Evolutionary conservation across 2,888 invertebrate genomes (phyloP).

Genomic region (Timandra comae): DNA sequence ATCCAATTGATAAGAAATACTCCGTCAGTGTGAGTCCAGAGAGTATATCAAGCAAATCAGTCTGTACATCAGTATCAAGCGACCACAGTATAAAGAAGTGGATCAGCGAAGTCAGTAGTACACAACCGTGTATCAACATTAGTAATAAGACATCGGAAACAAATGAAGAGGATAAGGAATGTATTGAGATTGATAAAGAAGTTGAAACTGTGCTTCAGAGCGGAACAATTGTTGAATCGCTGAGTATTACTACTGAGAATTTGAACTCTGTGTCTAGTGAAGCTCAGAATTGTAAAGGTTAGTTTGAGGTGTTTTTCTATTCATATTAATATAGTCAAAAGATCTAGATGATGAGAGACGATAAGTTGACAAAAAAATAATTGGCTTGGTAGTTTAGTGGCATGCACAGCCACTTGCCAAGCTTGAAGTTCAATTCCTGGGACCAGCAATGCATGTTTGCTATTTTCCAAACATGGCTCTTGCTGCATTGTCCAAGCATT

Average conservation of each 20-base stretch:
- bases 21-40: constrained; percentile 36
- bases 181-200: constrained; percentile 67
- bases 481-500: too few species aligned
- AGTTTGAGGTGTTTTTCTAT: too few species aligned
- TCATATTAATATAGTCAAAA: too few species aligned
- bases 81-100: constrained; percentile 53
- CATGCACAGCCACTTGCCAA: too few species aligned
- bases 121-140: constrained; percentile 56
- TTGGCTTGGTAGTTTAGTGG: too few species aligned
- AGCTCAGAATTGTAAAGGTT: constrained; percentile 63
- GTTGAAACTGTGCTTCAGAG: constrained; percentile 69
- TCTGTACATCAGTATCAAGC: constrained; percentile 26
- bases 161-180: constrained; percentile 54
- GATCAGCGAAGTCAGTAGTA: constrained; percentile 66
- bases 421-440: too few species aligned
- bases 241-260: constrained; percentile 64
- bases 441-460: too few species aligned
- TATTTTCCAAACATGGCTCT: too few species aligned
- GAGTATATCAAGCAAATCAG: constrained; percentile 35
- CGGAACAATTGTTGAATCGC: constrained; percentile 65
- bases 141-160: constrained; percentile 35
- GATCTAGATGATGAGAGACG: too few species aligned
- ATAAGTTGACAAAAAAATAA: too few species aligned
- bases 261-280: constrained; percentile 59
- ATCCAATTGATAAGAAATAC: constrained; percentile 48